Percentiles rank a stretch among this genome's conserved stretches.
Conservation (phyloP, 1,140 invertebrate species). For the Magallana ariakensis region DNA sequence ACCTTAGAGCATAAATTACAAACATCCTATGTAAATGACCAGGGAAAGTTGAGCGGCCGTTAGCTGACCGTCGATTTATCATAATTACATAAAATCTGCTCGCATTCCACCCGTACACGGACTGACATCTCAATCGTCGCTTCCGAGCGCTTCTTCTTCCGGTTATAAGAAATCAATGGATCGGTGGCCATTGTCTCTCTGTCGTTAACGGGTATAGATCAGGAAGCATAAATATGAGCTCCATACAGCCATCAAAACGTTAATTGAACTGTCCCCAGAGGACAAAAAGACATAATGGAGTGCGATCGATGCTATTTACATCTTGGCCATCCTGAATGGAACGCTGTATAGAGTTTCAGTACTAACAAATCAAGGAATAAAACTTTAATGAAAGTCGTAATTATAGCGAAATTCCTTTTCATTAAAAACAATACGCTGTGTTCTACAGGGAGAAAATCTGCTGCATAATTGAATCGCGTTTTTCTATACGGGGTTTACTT, state of each 20-base stretch:
- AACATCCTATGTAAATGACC: neutral
- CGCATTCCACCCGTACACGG: conserved; percentile 1
- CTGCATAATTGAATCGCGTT: too few relatives aligned
- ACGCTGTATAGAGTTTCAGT: neutral
- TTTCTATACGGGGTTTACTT: too few relatives aligned
- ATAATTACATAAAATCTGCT: neutral
- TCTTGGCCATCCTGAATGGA: neutral
- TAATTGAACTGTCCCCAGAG: conserved; percentile 9
- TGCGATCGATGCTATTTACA: conserved; percentile 31
- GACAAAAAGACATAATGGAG: conserved; percentile 34
- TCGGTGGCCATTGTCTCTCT: neutral
- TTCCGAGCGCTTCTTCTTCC: conserved; percentile 26
- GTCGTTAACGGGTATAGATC: neutral
- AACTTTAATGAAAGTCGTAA: neutral
- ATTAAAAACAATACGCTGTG: too few relatives aligned
- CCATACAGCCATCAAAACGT: conserved; percentile 24
- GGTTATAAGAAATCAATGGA: conserved; percentile 12
- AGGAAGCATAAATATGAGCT: conserved; percentile 26
- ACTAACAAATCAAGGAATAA: neutral
- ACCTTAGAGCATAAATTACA: too few relatives aligned
- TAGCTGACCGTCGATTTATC: conserved; percentile 12
- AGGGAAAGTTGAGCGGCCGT: conserved; percentile 8
- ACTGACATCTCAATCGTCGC: neutral
- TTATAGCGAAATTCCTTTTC: neutral
- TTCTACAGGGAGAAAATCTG: too few relatives aligned